phyloP scores from a whole-genome alignment of 2,888 invertebrate genomes.

The Tanytarsus gracilentus region DNA sequence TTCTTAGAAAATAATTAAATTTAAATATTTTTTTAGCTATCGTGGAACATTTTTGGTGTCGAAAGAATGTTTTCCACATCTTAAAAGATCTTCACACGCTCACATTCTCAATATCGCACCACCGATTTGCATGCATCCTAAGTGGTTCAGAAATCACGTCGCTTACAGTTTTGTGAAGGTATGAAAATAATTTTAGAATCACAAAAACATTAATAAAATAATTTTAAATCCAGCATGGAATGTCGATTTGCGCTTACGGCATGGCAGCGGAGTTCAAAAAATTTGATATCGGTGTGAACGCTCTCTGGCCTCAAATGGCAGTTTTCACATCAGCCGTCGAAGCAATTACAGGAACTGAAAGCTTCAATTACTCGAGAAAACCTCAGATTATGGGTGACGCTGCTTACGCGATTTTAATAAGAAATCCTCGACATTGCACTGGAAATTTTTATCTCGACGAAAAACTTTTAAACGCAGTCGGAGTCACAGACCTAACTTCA shows the following conservation, averaged over 20 bases:
- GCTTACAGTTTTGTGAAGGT: constrained; percentile 98
- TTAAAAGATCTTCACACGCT: constrained; percentile 78
- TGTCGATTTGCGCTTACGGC: constrained; percentile 97
- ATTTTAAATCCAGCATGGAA: no score
- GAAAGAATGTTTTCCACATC: constrained; percentile 76
- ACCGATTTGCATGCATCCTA: constrained; percentile 77
- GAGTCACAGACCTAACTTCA: constrained; percentile 71
- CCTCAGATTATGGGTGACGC: constrained; percentile 43
- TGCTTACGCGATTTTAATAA: constrained; percentile 42
- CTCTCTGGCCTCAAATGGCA: constrained; percentile 91
- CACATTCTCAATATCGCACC: constrained; percentile 95
- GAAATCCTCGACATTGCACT: constrained; percentile 66
- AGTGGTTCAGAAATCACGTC: constrained; percentile 83
- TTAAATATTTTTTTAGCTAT: constrained; percentile 78
- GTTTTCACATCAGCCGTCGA: constrained; percentile 90
- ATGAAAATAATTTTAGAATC: no score
- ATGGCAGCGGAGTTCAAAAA: constrained; percentile 89
- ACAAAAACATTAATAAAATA: no score
- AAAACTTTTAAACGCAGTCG: constrained; percentile 66
- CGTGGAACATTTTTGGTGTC: constrained; percentile 78
- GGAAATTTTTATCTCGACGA: constrained; percentile 94
- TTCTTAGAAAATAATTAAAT: constrained; percentile 52
- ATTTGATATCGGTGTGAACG: constrained; percentile 83
- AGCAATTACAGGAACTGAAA: constrained; percentile 60
- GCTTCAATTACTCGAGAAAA: constrained; percentile 39